Evolutionary conservation across 1,140 invertebrate genomes (phyloP).

Genomic region (Sycophaga agraensis): DNA sequence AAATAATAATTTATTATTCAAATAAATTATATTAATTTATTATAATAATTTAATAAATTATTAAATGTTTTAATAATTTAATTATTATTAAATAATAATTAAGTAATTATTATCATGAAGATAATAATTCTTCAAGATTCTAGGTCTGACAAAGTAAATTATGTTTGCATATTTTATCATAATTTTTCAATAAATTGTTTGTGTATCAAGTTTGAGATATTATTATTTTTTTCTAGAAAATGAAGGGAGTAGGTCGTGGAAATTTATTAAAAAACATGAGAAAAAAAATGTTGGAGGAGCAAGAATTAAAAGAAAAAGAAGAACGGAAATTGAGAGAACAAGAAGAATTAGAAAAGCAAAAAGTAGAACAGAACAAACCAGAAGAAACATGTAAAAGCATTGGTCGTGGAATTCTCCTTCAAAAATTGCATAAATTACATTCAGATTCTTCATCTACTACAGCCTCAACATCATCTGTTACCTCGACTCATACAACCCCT

Average conservation of each 20-base stretch:
- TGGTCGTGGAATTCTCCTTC: constrained; percentile 12
- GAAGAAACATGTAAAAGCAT: background rate
- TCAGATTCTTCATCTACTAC: background rate
- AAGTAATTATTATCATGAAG: no score
- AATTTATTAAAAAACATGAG: constrained; percentile 7
- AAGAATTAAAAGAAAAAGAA: background rate
- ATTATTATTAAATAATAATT: no score
- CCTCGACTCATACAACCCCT: background rate
- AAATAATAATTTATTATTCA: no score
- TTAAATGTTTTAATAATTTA: no score
- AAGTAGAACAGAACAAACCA: background rate
- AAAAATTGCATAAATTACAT: background rate
- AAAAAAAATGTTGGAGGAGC: constrained; percentile 1
- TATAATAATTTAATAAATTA: no score
- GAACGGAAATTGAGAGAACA: background rate
- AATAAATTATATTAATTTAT: no score
- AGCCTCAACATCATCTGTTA: background rate
- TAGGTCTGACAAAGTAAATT: no score
- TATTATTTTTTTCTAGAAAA: constrained; percentile 22
- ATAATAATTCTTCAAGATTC: no score
- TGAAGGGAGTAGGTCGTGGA: constrained; percentile 29
- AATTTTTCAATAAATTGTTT: no score
- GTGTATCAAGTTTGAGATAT: no score
- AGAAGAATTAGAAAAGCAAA: background rate
- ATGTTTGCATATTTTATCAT: no score